These are phyloP conservation scores for Alosa alosa DNA, from an alignment of 2,113 vertebrate species.

Conservation along the genomic window DNA sequence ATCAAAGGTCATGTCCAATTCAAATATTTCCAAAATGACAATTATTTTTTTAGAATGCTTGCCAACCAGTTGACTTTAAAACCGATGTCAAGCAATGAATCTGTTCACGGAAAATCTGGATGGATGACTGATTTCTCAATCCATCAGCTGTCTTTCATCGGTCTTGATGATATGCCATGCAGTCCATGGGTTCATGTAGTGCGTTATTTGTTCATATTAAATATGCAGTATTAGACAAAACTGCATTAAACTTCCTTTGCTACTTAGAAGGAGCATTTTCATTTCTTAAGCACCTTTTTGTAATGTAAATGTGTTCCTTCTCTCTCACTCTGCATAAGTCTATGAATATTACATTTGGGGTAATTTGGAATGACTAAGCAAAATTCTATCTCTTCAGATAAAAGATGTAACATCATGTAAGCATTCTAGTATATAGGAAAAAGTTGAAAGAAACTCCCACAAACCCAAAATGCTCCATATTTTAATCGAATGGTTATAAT, in stretches of 20 bases:
- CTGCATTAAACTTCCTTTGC: neutral
- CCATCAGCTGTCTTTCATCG: neutral
- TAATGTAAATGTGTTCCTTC: constrained; percentile 47
- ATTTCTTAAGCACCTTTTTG: constrained; percentile 4
- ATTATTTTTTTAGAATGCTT: neutral
- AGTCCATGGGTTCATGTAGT: constrained; percentile 1
- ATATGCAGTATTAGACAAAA: neutral
- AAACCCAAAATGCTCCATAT: neutral
- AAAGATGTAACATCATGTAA: neutral
- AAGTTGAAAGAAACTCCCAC: neutral
- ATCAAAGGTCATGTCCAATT: neutral
- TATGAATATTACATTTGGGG: constrained; percentile 10
- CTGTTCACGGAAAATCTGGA: neutral
- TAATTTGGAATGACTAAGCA: constrained; percentile 3
- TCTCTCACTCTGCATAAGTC: constrained; percentile 42
- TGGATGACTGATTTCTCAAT: neutral
- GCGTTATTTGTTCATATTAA: neutral
- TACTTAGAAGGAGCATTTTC: neutral
- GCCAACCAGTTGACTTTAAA: neutral
- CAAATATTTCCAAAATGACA: neutral
- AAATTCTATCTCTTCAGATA: neutral
- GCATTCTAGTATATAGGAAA: neutral
- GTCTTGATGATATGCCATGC: neutral
- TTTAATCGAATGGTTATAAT: neutral
- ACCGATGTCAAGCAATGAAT: neutral